Conservation (phyloP, 2,113 vertebrate species). For the Chrysemys picta region DNA sequence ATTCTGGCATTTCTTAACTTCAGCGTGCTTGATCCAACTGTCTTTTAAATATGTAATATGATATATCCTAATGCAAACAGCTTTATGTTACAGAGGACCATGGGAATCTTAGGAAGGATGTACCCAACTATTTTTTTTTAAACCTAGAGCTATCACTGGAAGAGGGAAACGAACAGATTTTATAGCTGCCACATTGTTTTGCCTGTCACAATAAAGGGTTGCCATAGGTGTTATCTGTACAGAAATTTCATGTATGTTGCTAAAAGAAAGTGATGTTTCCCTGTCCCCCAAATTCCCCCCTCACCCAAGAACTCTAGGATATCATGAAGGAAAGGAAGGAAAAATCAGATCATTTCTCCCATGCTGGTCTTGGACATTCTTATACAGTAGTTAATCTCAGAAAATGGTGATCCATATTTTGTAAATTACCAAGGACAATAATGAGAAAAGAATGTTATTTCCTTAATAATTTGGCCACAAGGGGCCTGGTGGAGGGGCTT, state of each 20-base stretch:
- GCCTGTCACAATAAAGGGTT: not conserved
- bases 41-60: not conserved
- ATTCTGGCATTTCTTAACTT: not conserved
- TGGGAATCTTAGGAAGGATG: not conserved
- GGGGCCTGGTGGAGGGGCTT: not conserved
- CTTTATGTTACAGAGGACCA: not conserved
- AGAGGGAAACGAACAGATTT: not conserved
- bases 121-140: not conserved
- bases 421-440: not conserved
- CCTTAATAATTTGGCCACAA: not conserved
- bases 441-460: not conserved
- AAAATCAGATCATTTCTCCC: not conserved
- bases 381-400: not conserved
- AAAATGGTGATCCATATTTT: not conserved
- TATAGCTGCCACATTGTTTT: not conserved
- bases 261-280: not conserved
- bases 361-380: not conserved
- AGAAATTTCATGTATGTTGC: rapidly evolving
- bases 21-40: not conserved
- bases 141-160: not conserved
- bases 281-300: not conserved
- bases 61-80: not conserved
- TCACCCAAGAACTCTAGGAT: not conserved
- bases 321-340: not conserved
- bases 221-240: rapidly evolving